Percentiles rank a stretch among this genome's conserved stretches.
These are phyloP conservation scores for Meteorus colon DNA, from an alignment of 2,888 invertebrate species.

Conservation along the genomic window DNA sequence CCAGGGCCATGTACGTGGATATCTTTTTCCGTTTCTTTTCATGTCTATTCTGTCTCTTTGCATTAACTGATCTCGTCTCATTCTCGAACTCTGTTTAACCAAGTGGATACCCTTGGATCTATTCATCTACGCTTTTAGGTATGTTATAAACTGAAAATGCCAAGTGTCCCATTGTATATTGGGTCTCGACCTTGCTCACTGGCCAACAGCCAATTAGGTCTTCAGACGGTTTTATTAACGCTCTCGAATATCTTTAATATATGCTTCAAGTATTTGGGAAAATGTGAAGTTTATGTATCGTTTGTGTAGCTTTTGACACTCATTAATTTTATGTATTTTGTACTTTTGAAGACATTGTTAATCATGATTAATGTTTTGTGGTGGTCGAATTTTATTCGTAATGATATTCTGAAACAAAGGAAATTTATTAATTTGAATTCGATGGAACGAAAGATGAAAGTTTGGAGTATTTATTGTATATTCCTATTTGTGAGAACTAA, in stretches of 20 bases:
- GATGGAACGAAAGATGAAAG: no score
- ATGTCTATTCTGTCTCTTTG: slow-evolving; percentile 4
- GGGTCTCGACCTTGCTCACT: slow-evolving; percentile 57
- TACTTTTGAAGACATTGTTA: background rate
- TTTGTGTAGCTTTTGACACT: no score
- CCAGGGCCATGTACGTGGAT: slow-evolving; percentile 27
- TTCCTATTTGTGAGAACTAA: no score
- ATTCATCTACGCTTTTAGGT: slow-evolving; percentile 1
- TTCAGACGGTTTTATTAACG: slow-evolving; percentile 41
- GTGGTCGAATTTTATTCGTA: no score
- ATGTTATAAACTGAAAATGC: slow-evolving; percentile 27
- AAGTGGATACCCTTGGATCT: background rate
- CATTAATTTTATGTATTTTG: background rate
- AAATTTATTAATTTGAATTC: no score
- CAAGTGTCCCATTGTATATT: slow-evolving; percentile 40
- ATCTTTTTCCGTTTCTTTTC: slow-evolving; percentile 16
- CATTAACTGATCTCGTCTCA: background rate
- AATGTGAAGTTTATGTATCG: no score
- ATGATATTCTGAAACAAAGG: no score
- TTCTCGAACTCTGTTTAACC: slow-evolving; percentile 26
- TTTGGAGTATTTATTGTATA: no score
- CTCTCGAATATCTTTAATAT: background rate
- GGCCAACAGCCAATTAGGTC: slow-evolving; percentile 55
- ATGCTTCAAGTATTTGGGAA: no score
- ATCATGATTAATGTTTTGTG: background rate